These are phyloP conservation scores for Benthosema pterotum DNA, from an alignment of 2,797 vertebrate species.

Conservation along the genomic window DNA sequence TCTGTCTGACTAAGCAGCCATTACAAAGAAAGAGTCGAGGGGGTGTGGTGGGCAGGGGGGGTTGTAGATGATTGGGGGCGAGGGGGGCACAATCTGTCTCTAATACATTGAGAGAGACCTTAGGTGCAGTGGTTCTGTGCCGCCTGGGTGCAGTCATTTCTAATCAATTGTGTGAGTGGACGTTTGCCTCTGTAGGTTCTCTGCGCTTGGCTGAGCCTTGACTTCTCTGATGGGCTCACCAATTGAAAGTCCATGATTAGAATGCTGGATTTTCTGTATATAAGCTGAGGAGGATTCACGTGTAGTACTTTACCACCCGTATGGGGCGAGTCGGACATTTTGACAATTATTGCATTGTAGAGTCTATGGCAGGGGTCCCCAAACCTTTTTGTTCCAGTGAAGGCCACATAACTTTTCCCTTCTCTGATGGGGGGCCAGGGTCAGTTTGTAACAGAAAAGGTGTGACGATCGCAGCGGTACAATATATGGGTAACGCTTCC, in stretches of 20 bases:
- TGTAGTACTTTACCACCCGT: constrained; percentile 39
- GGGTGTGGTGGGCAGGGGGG: neutral
- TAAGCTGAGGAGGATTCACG: constrained; percentile 56
- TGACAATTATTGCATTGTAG: too few relatives aligned
- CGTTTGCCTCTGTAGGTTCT: constrained; percentile 27
- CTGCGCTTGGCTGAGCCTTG: constrained; percentile 48
- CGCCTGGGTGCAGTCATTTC: constrained; percentile 61
- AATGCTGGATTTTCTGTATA: constrained; percentile 43
- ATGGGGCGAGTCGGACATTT: neutral
- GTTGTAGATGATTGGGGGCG: constrained; percentile 2
- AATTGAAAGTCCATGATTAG: constrained; percentile 57
- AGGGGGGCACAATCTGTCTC: constrained; percentile 51
- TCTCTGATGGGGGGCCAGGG: too few relatives aligned
- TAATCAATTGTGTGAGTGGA: constrained; percentile 61
- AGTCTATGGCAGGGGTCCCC: too few relatives aligned
- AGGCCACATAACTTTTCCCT: too few relatives aligned
- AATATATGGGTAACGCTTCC: too few relatives aligned
- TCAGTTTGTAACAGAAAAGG: too few relatives aligned
- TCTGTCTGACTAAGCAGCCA: constrained; percentile 55
- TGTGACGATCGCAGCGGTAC: too few relatives aligned
- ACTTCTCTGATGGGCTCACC: constrained; percentile 48
- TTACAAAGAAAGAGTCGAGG: constrained; percentile 43
- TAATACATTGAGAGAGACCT: constrained; percentile 38
- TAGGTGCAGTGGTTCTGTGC: constrained; percentile 47
- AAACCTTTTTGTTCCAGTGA: too few relatives aligned